A percentile compares a stretch with the other conserved stretches of the same genome.
These are phyloP conservation scores for Pycnonotus jocosus DNA, from an alignment of 2,113 vertebrate species.

Conservation along the genomic window DNA sequence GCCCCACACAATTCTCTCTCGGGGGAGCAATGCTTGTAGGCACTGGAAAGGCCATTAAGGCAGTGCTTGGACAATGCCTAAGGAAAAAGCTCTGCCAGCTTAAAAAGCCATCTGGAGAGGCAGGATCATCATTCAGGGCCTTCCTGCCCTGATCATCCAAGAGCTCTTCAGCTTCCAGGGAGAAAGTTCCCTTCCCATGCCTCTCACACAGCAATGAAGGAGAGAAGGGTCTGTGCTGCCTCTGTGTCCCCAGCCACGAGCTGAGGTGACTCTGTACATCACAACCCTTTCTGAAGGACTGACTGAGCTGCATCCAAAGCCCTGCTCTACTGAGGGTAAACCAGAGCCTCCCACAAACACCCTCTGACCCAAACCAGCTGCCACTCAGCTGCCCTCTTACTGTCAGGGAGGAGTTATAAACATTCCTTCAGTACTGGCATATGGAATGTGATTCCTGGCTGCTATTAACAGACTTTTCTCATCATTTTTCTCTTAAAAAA, in stretches of 20 bases:
- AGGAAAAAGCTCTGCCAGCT: neutral
- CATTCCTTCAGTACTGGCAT: neutral
- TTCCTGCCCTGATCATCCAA: neutral
- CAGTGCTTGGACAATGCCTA: neutral
- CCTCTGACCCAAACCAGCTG: neutral
- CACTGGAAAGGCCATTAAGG: neutral
- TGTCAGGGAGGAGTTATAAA: neutral
- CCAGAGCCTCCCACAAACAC: neutral
- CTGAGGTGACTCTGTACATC: neutral
- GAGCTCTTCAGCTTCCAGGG: neutral
- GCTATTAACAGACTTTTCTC: neutral
- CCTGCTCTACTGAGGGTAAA: neutral
- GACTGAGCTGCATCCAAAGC: neutral
- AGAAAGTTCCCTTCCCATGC: neutral
- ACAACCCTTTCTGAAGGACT: neutral
- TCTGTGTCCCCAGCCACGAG: neutral
- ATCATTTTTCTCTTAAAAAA: neutral
- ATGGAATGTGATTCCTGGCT: neutral
- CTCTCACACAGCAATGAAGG: neutral
- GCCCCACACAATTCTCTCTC: neutral
- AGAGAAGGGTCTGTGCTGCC: neutral
- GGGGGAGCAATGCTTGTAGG: neutral
- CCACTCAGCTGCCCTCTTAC: neutral
- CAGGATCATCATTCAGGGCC: neutral
- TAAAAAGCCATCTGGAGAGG: neutral